Evolutionary conservation across 92 coral and sea anemone genomes (phyloP), one percentile per base, ranked within the genome.

Genomic region (Actinernus sp.): DNA sequence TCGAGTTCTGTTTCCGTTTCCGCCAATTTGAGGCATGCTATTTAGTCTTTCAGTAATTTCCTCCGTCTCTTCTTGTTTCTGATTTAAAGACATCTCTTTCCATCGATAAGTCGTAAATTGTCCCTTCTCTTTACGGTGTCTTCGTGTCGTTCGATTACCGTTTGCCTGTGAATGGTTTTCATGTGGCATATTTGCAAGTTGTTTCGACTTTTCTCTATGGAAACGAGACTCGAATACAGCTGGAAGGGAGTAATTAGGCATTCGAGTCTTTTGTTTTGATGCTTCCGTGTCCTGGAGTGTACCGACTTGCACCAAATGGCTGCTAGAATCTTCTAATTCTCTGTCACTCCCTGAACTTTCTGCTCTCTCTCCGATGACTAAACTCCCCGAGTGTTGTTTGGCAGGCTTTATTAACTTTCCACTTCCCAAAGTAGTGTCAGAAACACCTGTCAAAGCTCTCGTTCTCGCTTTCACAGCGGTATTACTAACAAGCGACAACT

Each of bases 361-460:
- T 36, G 41, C 14, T 36, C 58, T 19, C 14, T 34, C 65, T 5
- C 12, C 45, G 39, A 36, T 76, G 57, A 26, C 60, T 46, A 59
- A 21, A 37, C 30, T 48, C 46, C 69, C 59, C 22, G 51, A 55
- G 17, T 47, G n/a, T 38, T 43, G 45, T 10, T 70, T 68, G 21
- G 58, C 31, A 13, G n/a, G 59, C 57, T 20, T 78, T 57, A 55
- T 68, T 77, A 74, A 57, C 56, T 75, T 86, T 47, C 48, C 36
- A 18, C 47, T 58, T 47, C 64, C 68, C 51, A 33, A 40, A 50
- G 60, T 54, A 36, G 22, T 33, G 19, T 70, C 58, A 17, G 56
- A 36, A 9, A 50, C 92, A 90, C 92, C 97, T 90, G 97, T 46
- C 37, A 43, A 4, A 5, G 68, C 65, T 48, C 53, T 46, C 18